Percentiles rank a stretch among this genome's conserved stretches.
phyloP scores from a whole-genome alignment of 2,113 vertebrate species.

The Cepphus grylle region DNA sequence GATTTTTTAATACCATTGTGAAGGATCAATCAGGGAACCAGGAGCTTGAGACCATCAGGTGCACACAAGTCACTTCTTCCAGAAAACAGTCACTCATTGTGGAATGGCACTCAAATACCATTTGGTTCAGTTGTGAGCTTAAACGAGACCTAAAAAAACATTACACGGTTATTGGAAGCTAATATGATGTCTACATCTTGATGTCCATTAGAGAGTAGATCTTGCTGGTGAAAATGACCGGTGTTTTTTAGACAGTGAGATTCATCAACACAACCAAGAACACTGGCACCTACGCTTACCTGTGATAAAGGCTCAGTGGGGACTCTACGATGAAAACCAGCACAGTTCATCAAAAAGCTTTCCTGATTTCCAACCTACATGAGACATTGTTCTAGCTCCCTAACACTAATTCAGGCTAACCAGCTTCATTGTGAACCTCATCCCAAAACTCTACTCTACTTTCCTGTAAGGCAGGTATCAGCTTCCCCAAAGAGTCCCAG shows the following conservation, averaged over 20 bases:
- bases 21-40: not conserved
- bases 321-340: not conserved
- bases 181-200: not conserved
- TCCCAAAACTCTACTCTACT: not conserved
- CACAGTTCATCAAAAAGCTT: not conserved
- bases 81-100: not conserved
- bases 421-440: not conserved
- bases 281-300: not conserved
- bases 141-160: not conserved
- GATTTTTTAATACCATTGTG: not conserved
- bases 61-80: not conserved
- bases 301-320: not conserved
- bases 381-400: not conserved
- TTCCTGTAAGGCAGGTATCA: not conserved
- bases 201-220: not conserved
- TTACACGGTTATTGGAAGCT: not conserved
- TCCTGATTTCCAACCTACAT: not conserved
- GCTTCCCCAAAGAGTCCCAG: not conserved
- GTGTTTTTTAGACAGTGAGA: not conserved
- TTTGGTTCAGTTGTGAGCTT: not conserved
- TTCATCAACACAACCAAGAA: not conserved
- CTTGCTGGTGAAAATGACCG: not conserved
- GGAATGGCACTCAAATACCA: not conserved
- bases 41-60: not conserved
- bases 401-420: not conserved